Evolutionary conservation across 1,140 invertebrate species (phyloP).

Genomic region (Paralvinella palmiformis): DNA sequence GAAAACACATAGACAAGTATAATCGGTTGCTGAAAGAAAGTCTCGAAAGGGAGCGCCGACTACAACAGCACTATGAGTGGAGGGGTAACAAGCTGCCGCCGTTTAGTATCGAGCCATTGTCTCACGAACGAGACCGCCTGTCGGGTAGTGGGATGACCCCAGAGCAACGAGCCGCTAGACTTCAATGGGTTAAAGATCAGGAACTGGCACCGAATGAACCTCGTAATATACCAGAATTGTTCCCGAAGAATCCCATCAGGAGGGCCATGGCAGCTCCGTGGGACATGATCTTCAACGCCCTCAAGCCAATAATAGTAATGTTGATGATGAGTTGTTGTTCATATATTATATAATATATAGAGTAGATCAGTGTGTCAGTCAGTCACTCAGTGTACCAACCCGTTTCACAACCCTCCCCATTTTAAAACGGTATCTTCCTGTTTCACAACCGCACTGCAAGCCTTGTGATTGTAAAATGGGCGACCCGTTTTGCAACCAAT

Average conservation of each 20-base stretch:
- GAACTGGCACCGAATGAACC: conserved; percentile 42
- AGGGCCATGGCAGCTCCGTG: conserved; percentile 27
- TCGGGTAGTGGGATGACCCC: conserved; percentile 34
- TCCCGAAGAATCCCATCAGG: conserved; percentile 33
- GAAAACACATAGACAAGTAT: conserved; percentile 15
- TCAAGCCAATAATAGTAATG: conserved; percentile 28
- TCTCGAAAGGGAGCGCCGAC: conserved; percentile 13
- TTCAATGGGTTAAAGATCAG: conserved; percentile 46
- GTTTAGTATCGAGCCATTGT: conserved; percentile 41
- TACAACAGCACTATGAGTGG: conserved; percentile 22
- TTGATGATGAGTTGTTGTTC: too few species aligned
- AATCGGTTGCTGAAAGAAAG: conserved; percentile 6
- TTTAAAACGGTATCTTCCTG: too few species aligned
- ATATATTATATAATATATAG: too few species aligned
- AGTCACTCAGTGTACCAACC: too few species aligned
- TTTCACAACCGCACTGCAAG: too few species aligned
- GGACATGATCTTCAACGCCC: conserved; percentile 22
- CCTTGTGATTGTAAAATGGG: too few species aligned
- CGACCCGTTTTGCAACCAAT: too few species aligned
- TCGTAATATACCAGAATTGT: conserved; percentile 29
- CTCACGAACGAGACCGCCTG: conserved; percentile 36
- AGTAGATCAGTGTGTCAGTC: too few species aligned
- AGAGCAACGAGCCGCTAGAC: conserved; percentile 37
- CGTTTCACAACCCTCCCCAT: too few species aligned
- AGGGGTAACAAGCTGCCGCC: conserved; percentile 35